phyloP scores from a whole-genome alignment of 92 coral and sea anemone genomes.

The Virgularia gustaviana region DNA sequence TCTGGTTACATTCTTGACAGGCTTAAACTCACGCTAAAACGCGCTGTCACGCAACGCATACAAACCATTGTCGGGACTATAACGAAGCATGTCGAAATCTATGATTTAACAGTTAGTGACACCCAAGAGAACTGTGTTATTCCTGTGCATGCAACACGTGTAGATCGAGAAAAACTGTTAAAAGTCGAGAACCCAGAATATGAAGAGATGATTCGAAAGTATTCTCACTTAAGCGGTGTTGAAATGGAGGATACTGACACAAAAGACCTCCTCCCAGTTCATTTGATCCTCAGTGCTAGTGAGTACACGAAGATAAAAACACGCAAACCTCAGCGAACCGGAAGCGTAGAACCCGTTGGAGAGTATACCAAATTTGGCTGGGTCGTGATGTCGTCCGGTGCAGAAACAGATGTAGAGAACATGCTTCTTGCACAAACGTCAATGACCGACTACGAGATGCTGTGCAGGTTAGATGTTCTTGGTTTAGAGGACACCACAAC shows the following conservation, averaged over 20 bases:
- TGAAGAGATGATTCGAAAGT: slow-evolving; percentile 37
- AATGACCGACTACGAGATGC: slow-evolving; percentile 46
- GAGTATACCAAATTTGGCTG: slow-evolving; percentile 55
- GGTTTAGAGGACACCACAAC: slow-evolving; percentile 52
- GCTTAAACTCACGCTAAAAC: slow-evolving; percentile 43
- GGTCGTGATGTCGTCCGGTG: slow-evolving; percentile 61
- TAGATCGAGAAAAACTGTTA: slow-evolving; percentile 48
- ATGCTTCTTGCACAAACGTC: slow-evolving; percentile 50
- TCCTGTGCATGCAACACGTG: slow-evolving; percentile 43
- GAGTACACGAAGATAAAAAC: slow-evolving; percentile 59
- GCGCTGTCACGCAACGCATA: slow-evolving; percentile 44
- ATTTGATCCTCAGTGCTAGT: slow-evolving; percentile 53
- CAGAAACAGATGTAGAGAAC: slow-evolving; percentile 48
- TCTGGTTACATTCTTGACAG: neutral
- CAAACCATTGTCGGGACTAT: slow-evolving; percentile 50
- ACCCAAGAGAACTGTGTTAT: slow-evolving; percentile 34
- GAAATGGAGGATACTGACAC: slow-evolving; percentile 48
- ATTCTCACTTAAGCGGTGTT: slow-evolving; percentile 50
- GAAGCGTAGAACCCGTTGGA: slow-evolving; percentile 44
- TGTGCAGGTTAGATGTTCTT: slow-evolving; percentile 52
- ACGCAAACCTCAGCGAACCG: slow-evolving; percentile 48
- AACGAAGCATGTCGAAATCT: slow-evolving; percentile 44
- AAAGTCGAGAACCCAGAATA: slow-evolving; percentile 49
- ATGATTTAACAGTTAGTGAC: slow-evolving; percentile 50
- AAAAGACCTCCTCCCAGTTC: slow-evolving; percentile 54